Percentiles rank a stretch among this genome's conserved stretches.
phyloP scores from a whole-genome alignment of 2,797 vertebrate species.

The Salarias fasciatus region DNA sequence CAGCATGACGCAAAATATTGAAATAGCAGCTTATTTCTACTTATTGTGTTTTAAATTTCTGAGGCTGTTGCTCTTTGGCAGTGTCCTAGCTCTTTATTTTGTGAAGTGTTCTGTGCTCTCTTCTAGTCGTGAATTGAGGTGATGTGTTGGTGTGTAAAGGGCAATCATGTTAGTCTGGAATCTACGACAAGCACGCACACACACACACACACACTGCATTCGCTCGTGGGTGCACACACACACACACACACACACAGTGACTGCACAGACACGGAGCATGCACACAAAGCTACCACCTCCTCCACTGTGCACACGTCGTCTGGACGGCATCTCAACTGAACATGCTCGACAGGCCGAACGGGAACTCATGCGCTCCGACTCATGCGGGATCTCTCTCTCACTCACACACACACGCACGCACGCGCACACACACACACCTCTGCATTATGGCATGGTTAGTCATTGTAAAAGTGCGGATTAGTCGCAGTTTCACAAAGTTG shows the following conservation, averaged over 20 bases:
- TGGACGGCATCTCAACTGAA: slow-evolving; percentile 30
- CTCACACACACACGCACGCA: slow-evolving; percentile 17
- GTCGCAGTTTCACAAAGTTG: slow-evolving; percentile 83
- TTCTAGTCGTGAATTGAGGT: slow-evolving; percentile 56
- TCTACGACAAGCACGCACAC: slow-evolving; percentile 22
- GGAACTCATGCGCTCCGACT: slow-evolving; percentile 61
- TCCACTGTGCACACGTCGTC: slow-evolving; percentile 31
- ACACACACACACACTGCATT: slow-evolving; percentile 5
- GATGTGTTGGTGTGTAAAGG: slow-evolving; percentile 72
- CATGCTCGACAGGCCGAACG: slow-evolving; percentile 61
- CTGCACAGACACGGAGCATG: slow-evolving; percentile 60
- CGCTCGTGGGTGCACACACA: background rate
- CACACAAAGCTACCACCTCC: slow-evolving; percentile 49
- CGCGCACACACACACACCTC: slow-evolving; percentile 17
- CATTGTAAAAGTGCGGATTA: slow-evolving; percentile 82
- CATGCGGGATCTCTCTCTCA: slow-evolving; percentile 60
- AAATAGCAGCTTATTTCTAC: slow-evolving; percentile 42
- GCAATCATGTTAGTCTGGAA: slow-evolving; percentile 52
- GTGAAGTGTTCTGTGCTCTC: slow-evolving; percentile 46
- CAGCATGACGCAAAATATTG: slow-evolving; percentile 21
- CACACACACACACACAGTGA: slow-evolving; percentile 13
- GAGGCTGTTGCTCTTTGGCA: slow-evolving; percentile 74
- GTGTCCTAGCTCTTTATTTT: slow-evolving; percentile 66
- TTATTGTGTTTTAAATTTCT: slow-evolving; percentile 43
- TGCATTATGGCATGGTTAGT: slow-evolving; percentile 67